Conservation (phyloP, 2,113 vertebrate species). For the Melanerpes aurifrons region DNA sequence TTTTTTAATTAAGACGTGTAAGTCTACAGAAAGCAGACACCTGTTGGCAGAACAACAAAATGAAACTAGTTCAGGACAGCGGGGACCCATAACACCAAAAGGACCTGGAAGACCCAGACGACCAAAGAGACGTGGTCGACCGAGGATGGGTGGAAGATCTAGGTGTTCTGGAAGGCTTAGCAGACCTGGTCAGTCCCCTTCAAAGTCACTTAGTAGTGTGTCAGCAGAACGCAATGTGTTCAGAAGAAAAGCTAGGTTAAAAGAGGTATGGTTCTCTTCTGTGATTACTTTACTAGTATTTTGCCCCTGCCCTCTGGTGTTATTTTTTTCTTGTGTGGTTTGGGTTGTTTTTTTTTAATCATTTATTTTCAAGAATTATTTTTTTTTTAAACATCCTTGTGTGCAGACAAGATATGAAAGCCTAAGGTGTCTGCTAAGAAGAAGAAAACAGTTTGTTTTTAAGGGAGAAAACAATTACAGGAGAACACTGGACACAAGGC, state of each 20-base stretch:
- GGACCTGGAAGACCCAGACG: constrained; percentile 74
- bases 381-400: neutral
- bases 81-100: constrained; percentile 50
- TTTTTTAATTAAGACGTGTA: constrained; percentile 41
- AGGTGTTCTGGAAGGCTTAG: constrained; percentile 67
- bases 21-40: constrained; percentile 16
- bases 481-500: neutral
- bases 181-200: constrained; percentile 68
- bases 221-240: constrained; percentile 74
- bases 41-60: constrained; percentile 27
- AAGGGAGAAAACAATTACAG: neutral
- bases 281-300: constrained; percentile 3
- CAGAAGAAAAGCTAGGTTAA: constrained; percentile 80
- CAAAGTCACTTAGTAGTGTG: constrained; percentile 53
- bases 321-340: neutral
- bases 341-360: neutral
- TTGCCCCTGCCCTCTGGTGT: neutral
- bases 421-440: neutral
- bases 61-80: neutral
- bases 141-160: constrained; percentile 48
- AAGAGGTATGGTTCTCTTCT: constrained; percentile 80
- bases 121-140: constrained; percentile 62
- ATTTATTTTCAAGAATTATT: neutral
- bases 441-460: neutral
- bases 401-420: neutral